Percentiles rank a stretch among this genome's conserved stretches.
phyloP scores from a whole-genome alignment of 2,888 invertebrate genomes.

The Noctua pronuba region DNA sequence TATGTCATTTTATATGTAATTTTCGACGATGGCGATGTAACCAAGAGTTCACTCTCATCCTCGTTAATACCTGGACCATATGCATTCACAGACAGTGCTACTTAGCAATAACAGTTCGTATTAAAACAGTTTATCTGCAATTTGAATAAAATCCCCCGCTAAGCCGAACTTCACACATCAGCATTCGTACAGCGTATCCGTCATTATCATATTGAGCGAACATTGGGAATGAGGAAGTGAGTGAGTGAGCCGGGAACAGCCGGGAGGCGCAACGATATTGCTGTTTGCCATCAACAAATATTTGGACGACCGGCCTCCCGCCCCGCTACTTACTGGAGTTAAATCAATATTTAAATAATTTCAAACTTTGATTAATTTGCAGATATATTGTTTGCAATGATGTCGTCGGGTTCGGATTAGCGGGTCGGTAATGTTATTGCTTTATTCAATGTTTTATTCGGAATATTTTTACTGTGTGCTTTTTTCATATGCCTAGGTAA shows the following conservation, averaged over 20 bases:
- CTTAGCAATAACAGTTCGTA: conserved; percentile 45
- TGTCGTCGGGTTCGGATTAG: conserved; percentile 80
- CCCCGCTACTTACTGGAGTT: conserved; percentile 88
- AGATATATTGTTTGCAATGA: conserved; percentile 88
- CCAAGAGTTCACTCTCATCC: background rate
- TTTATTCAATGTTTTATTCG: conserved; percentile 35
- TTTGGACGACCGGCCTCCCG: conserved; percentile 78
- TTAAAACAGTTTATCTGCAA: conserved; percentile 70
- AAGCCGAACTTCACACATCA: conserved; percentile 79
- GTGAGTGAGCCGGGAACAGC: conserved; percentile 75
- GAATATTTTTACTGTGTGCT: background rate
- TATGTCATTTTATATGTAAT: background rate
- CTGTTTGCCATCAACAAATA: conserved; percentile 87
- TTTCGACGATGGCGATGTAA: background rate
- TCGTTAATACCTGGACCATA: conserved; percentile 19
- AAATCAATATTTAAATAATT: conserved; percentile 90
- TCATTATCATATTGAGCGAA: conserved; percentile 86
- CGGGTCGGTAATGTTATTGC: conserved; percentile 63
- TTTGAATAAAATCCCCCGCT: conserved; percentile 75
- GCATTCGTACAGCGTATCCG: conserved; percentile 79
- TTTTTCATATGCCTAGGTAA: conserved; percentile 8
- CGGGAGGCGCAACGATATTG: conserved; percentile 87
- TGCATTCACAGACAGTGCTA: conserved; percentile 21
- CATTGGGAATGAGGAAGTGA: conserved; percentile 74
- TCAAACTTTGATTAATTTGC: conserved; percentile 90